phyloP scores from a whole-genome alignment of 2,113 vertebrate species.

The Cygnus buccinator region DNA sequence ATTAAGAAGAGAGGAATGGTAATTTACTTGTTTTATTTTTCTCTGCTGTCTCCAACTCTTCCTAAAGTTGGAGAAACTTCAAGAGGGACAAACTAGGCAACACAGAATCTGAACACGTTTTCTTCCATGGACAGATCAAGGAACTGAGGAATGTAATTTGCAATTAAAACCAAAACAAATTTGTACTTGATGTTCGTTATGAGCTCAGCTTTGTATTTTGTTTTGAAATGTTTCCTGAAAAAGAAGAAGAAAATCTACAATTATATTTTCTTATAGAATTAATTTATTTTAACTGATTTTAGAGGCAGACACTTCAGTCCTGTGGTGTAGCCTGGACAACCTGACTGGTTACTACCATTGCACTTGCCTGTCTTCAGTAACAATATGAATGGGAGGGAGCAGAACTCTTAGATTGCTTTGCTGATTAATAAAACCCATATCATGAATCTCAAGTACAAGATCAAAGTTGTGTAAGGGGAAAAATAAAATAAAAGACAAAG shows the following conservation, averaged over 20 bases:
- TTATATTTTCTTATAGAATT: accelerated
- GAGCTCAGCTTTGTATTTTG: neutral
- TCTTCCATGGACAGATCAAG: neutral
- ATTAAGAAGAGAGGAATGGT: neutral
- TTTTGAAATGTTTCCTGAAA: neutral
- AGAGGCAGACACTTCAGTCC: neutral
- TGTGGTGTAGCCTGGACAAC: neutral
- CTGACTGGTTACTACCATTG: neutral
- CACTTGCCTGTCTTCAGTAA: neutral
- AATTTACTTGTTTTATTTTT: neutral
- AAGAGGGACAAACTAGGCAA: neutral
- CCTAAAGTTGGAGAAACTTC: neutral
- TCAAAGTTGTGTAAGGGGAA: neutral
- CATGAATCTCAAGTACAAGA: neutral
- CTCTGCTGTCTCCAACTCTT: neutral
- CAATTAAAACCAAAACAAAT: slow-evolving; percentile 1
- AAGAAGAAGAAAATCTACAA: neutral
- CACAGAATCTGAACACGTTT: neutral
- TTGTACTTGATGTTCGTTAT: neutral
- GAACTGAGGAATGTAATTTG: neutral
- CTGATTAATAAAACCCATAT: neutral
- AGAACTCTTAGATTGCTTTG: neutral
- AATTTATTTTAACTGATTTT: neutral
- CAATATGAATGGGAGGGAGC: accelerated
- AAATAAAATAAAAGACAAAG: too few relatives aligned